A percentile compares a stretch with the other conserved stretches of the same genome.
Evolutionary conservation across 1,140 invertebrate genomes (phyloP).

Genomic region (Saccostrea echinata): DNA sequence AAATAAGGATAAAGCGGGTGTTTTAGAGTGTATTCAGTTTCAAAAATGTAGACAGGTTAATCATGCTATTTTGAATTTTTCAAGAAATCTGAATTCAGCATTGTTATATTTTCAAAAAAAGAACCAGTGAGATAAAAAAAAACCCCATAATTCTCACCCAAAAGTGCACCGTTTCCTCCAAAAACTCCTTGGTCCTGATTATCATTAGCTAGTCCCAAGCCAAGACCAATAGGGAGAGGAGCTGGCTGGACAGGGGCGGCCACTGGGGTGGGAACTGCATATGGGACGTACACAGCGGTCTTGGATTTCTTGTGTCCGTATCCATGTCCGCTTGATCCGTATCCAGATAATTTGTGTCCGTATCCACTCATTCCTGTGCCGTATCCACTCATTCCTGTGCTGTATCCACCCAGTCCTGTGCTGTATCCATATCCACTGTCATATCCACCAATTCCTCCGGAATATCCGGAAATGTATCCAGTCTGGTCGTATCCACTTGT

Average conservation of each 20-base stretch:
- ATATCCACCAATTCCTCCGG: neutral
- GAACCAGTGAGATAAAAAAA: neutral
- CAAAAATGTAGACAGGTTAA: too few species aligned
- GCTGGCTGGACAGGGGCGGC: neutral
- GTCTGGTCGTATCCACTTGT: conserved; percentile 5
- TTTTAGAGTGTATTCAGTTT: too few species aligned
- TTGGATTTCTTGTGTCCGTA: conserved; percentile 4
- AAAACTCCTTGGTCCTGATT: neutral
- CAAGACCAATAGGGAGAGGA: neutral
- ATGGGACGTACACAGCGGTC: neutral
- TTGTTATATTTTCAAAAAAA: neutral
- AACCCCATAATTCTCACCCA: neutral
- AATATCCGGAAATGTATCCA: neutral
- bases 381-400: neutral
- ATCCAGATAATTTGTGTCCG: neutral
- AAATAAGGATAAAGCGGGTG: too few species aligned
- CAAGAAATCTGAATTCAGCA: too few species aligned
- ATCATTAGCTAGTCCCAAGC: neutral
- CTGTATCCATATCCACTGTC: neutral
- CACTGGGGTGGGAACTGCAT: neutral
- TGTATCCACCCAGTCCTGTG: neutral
- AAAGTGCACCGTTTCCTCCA: conserved; percentile 8
- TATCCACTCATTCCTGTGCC: neutral
- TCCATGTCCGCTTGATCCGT: neutral
- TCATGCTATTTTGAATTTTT: too few species aligned